A percentile compares a stretch with the other conserved stretches of the same genome.
These are phyloP conservation scores for Macrobrachium rosenbergii DNA, from an alignment of 1,140 invertebrate genomes.

Conservation along the genomic window DNA sequence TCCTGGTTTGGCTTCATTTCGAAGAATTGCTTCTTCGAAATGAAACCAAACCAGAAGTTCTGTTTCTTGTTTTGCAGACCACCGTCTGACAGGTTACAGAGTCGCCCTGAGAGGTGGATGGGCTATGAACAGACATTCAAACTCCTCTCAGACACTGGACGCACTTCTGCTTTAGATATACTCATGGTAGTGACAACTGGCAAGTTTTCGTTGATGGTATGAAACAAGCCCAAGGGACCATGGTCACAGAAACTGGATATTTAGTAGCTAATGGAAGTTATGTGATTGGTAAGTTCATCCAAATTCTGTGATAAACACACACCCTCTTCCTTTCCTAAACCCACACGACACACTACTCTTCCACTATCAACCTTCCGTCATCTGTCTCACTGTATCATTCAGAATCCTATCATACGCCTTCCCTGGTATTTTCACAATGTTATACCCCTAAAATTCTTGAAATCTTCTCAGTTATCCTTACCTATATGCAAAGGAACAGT, in stretches of 20 bases:
- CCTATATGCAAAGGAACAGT: too few relatives aligned
- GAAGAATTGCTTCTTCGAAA: too few relatives aligned
- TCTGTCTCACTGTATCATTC: too few relatives aligned
- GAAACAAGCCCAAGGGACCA: neutral
- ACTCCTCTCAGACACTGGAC: slow-evolving; percentile 56
- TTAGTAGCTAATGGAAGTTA: slow-evolving; percentile 36
- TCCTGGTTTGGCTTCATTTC: too few relatives aligned
- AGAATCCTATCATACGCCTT: too few relatives aligned
- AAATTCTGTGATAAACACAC: neutral
- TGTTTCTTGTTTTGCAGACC: slow-evolving; percentile 26
- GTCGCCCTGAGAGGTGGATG: slow-evolving; percentile 47
- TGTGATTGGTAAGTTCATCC: slow-evolving; percentile 51
- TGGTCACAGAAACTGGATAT: neutral
- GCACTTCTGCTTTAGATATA: slow-evolving; percentile 58
- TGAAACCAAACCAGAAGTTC: too few relatives aligned
- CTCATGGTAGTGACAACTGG: slow-evolving; percentile 14
- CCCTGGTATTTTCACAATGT: too few relatives aligned
- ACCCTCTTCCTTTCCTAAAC: too few relatives aligned
- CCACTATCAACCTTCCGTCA: too few relatives aligned
- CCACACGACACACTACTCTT: too few relatives aligned
- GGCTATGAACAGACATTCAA: slow-evolving; percentile 30
- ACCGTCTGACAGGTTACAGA: slow-evolving; percentile 51
- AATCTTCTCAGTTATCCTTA: too few relatives aligned
- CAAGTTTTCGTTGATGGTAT: slow-evolving; percentile 56
- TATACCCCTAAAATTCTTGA: too few relatives aligned